Evolutionary conservation across 2,797 vertebrate genomes (phyloP).

Genomic region (Vultur gryphus): DNA sequence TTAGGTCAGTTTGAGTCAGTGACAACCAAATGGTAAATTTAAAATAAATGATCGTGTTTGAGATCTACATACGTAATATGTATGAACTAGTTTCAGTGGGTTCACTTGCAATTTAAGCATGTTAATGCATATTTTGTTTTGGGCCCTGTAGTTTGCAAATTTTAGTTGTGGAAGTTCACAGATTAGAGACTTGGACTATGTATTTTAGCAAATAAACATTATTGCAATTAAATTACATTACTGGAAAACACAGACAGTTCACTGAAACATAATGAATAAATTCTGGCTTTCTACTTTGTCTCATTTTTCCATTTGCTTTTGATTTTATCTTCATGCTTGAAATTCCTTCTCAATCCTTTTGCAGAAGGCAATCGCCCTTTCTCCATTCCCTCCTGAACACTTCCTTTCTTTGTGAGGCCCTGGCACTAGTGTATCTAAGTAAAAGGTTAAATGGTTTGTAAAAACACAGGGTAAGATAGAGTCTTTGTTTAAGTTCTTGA

Average conservation of each 20-base stretch:
- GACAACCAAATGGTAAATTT: neutral
- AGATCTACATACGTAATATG: fast-evolving
- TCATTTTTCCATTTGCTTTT: neutral
- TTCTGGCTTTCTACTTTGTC: neutral
- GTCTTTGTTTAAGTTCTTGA: neutral
- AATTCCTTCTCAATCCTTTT: neutral
- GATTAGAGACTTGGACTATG: neutral
- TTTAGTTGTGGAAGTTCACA: neutral
- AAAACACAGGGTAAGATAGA: neutral
- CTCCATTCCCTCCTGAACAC: neutral
- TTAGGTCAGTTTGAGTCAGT: neutral
- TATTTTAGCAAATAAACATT: neutral
- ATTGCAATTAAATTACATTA: neutral
- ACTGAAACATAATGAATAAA: neutral
- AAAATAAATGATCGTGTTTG: neutral
- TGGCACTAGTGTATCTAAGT: neutral
- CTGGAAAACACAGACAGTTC: neutral
- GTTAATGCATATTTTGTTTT: neutral
- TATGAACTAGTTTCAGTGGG: neutral
- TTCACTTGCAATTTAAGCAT: neutral
- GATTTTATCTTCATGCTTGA: neutral
- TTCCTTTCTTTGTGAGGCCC: neutral
- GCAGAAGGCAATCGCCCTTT: neutral
- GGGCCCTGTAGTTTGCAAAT: neutral
- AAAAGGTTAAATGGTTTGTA: neutral